These are phyloP conservation scores for Siphlonurus alternatus DNA, from an alignment of 2,888 invertebrate genomes.

Conservation along the genomic window DNA sequence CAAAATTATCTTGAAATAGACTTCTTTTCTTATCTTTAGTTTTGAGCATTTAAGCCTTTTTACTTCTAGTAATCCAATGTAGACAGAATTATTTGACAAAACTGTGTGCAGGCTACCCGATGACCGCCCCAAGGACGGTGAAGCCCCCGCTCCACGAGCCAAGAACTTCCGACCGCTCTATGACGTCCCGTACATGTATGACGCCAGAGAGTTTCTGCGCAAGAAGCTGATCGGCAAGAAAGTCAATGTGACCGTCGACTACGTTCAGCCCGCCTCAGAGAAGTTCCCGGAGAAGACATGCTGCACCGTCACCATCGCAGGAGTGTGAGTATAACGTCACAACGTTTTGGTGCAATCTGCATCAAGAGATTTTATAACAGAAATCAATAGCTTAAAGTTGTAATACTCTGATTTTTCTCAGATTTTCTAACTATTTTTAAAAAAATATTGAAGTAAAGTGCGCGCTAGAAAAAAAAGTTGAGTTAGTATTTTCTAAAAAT, in stretches of 20 bases:
- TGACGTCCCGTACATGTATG: slow-evolving; percentile 97
- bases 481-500: too few species aligned
- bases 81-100: too few species aligned
- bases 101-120: too few species aligned
- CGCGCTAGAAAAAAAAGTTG: too few species aligned
- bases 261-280: slow-evolving; percentile 88
- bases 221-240: slow-evolving; percentile 92
- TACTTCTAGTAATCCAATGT: too few species aligned
- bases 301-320: slow-evolving; percentile 76
- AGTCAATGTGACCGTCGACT: slow-evolving; percentile 83
- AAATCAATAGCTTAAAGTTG: not conserved
- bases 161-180: slow-evolving; percentile 81
- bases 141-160: slow-evolving; percentile 31
- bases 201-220: slow-evolving; percentile 90
- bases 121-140: slow-evolving; percentile 14
- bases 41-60: too few species aligned
- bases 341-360: not conserved
- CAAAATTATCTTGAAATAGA: too few species aligned
- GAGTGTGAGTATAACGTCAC: slow-evolving; percentile 38
- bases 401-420: too few species aligned
- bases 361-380: not conserved
- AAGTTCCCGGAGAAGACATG: slow-evolving; percentile 90
- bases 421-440: too few species aligned
- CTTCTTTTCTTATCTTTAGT: too few species aligned
- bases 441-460: too few species aligned